These are phyloP conservation scores for Drosophila bocqueti DNA, from an alignment of 1,140 invertebrate species.

Conservation along the genomic window DNA sequence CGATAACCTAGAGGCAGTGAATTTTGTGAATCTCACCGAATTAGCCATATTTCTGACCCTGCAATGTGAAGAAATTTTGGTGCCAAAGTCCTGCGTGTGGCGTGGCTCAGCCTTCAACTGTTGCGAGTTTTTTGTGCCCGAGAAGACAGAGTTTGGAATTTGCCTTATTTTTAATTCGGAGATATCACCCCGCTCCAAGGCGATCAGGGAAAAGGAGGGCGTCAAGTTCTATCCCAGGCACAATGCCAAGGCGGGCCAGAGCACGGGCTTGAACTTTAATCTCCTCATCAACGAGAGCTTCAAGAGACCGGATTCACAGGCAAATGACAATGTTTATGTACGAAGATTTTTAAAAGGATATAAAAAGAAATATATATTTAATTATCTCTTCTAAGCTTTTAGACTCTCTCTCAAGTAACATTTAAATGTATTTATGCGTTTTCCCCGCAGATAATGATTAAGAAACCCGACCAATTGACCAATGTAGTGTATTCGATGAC, in stretches of 20 bases:
- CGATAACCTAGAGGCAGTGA: conserved; percentile 59
- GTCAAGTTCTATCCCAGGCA: conserved; percentile 61
- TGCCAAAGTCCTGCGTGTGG: conserved; percentile 54
- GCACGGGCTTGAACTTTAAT: conserved; percentile 63
- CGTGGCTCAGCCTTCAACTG: conserved; percentile 59
- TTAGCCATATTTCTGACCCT: conserved; percentile 46
- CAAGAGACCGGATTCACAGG: conserved; percentile 55
- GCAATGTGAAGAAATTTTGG: conserved; percentile 61
- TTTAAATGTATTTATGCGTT: background rate
- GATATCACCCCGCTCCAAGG: conserved; percentile 38
- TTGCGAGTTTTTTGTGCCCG: conserved; percentile 66
- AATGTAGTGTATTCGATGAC: conserved; percentile 67
- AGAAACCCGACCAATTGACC: conserved; percentile 61
- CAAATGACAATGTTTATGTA: conserved; percentile 59
- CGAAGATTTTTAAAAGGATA: background rate
- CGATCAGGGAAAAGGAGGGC: conserved; percentile 40
- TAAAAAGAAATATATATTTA: no score
- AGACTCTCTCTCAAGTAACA: no score
- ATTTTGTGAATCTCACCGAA: conserved; percentile 52
- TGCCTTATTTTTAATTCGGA: conserved; percentile 73
- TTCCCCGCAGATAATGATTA: conserved; percentile 68
- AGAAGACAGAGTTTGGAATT: conserved; percentile 68
- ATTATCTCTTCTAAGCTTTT: no score
- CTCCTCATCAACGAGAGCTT: conserved; percentile 47
- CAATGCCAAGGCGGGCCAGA: conserved; percentile 69